Evolutionary conservation across 2,797 vertebrate species (phyloP), one percentile per base, ranked within the genome.

Genomic region (Siniperca obscura): DNA sequence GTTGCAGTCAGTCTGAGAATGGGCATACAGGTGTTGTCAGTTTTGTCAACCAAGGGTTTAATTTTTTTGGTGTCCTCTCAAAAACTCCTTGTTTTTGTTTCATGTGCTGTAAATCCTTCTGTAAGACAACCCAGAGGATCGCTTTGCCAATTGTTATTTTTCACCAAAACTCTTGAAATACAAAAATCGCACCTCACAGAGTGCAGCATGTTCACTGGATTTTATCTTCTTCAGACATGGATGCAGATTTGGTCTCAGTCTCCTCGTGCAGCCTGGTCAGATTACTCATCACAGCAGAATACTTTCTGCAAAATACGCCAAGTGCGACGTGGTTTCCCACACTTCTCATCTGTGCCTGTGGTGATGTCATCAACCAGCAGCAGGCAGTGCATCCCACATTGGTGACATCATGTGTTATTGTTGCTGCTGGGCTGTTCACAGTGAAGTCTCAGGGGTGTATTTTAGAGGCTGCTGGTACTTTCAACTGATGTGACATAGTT

Each of bases 251-350:
- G 48, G 36, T n/a, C 30, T 68, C 59, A 3, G 34, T 52, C 12
- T 44, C 62, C 56, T 52, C 12, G 0, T 10, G 30, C 46, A 22
- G 59, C 71, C 25, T 1, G 36, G 7, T 60, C n/a, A 30, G 21
- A 67, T 80, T 34, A 44, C 73, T 76, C 80, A 68, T 55, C 67
- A 1, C 56, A 71, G 69, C 66, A 56, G 52, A 53, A 76, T 21
- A 67, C 57, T 70, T 79, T 62, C 48, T 36, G 44, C 50, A 62
- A 67, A 77, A 75, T 12, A 74, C 2, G 7, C 72, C 44, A 16
- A 71, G 44, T 46, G 2, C 13, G 55, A 70, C 62, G 76, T 42
- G 30, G 76, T 83, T 91, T 92, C 90, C 90, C 91, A 92, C 80
- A 55, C 74, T 71, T 64, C 87, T 78, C 74, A 1, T 74, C 34